Conservation (phyloP, 2,113 vertebrate genomes). For the Apodemus sylvaticus region DNA sequence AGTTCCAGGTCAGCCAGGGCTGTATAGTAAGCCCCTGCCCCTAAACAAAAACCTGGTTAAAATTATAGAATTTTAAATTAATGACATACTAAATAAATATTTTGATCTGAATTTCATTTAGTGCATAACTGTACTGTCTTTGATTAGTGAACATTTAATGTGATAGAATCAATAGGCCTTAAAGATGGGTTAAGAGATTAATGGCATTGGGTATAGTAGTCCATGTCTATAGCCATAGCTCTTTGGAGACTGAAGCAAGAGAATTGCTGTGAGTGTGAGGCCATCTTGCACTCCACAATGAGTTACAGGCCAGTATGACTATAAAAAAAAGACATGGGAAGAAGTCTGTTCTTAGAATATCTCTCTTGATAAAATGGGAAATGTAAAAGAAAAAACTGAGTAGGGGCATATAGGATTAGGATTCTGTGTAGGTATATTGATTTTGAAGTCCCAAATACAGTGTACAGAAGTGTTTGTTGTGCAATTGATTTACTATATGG, state of each 20-base stretch:
- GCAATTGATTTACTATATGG: background rate
- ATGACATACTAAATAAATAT: constrained; percentile 22
- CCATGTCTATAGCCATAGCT: background rate
- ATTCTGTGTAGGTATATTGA: constrained; percentile 1
- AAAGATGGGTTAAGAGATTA: constrained; percentile 42
- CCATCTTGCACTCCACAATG: background rate
- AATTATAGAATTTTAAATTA: constrained; percentile 44
- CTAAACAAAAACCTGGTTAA: background rate
- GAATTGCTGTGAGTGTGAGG: background rate
- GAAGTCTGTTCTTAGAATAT: background rate
- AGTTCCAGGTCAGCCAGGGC: background rate
- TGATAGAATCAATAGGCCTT: constrained; percentile 21
- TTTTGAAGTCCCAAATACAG: constrained; percentile 26
- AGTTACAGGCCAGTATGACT: background rate
- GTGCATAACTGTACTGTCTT: constrained; percentile 36
- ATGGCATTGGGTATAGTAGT: background rate
- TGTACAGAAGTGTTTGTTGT: background rate
- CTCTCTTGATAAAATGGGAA: constrained; percentile 39
- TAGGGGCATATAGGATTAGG: background rate
- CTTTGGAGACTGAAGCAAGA: background rate
- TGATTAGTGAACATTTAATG: constrained; percentile 40
- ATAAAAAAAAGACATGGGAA: background rate
- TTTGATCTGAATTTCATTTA: constrained; percentile 52
- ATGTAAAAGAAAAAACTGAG: background rate
- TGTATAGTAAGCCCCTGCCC: background rate